Evolutionary conservation across 2,888 invertebrate species (phyloP).

Genomic region (Phragmatobia fuliginosa): DNA sequence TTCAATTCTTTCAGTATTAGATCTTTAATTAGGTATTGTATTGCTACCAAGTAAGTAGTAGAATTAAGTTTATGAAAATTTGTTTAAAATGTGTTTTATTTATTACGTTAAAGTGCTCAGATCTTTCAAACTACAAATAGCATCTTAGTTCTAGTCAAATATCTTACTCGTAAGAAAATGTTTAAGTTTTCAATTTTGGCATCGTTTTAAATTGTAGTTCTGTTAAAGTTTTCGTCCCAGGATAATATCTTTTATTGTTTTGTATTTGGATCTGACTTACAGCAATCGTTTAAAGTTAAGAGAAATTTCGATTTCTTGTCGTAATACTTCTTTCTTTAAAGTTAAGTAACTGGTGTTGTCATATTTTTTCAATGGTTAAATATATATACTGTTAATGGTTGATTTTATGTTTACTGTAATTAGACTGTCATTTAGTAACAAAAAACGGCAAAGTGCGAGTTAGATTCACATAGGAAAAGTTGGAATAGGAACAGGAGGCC

Average conservation of each 20-base stretch:
- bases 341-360: background rate
- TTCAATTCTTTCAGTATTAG: background rate
- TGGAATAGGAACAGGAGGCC: too few species aligned
- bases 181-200: conserved; percentile 1
- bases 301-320: background rate
- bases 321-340: background rate
- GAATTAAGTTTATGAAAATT: too few species aligned
- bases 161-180: background rate
- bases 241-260: background rate
- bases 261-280: background rate
- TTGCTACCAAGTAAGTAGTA: background rate
- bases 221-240: background rate
- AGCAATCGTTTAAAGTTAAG: background rate
- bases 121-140: too few species aligned
- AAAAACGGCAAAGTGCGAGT: too few species aligned
- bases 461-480: too few species aligned
- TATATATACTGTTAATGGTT: too few species aligned
- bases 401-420: too few species aligned
- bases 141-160: background rate
- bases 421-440: background rate
- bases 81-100: background rate
- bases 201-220: background rate
- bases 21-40: background rate
- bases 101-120: too few species aligned
- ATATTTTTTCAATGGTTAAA: background rate